A percentile compares a stretch with the other conserved stretches of the same genome.
These are phyloP conservation scores for Carassius gibelio DNA, from an alignment of 2,113 vertebrate genomes.

Conservation along the genomic window DNA sequence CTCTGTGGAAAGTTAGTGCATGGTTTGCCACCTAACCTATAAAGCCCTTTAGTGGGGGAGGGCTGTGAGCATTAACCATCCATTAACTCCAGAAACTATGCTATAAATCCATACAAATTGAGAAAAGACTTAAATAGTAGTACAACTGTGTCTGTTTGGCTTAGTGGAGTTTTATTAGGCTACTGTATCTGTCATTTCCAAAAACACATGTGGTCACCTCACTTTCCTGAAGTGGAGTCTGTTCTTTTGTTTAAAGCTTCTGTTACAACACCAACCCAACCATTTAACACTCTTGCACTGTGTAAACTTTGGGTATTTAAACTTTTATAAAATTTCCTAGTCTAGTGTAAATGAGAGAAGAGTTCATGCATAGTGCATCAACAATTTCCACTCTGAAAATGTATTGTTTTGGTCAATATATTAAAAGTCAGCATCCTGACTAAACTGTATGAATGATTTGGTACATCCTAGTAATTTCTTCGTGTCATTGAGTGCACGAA, in stretches of 20 bases:
- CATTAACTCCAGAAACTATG: background rate
- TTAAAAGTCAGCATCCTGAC: background rate
- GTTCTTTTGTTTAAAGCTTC: background rate
- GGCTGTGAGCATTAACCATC: background rate
- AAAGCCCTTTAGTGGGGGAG: background rate
- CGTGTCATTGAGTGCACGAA: too few species aligned
- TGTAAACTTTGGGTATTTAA: background rate
- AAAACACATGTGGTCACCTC: background rate
- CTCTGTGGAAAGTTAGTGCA: constrained; percentile 42
- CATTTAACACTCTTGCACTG: background rate
- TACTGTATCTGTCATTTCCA: background rate
- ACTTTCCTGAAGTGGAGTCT: background rate
- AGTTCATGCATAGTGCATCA: background rate
- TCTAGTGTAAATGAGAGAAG: background rate
- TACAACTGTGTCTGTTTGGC: background rate
- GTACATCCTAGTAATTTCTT: background rate
- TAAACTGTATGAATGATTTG: background rate
- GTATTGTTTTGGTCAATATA: background rate
- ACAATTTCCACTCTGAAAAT: background rate
- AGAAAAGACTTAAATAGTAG: background rate
- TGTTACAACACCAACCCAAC: background rate
- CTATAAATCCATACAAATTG: background rate
- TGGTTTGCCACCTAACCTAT: background rate
- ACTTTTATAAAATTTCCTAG: background rate
- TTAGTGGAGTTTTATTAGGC: background rate